A percentile compares a stretch with the other conserved stretches of the same genome.
phyloP scores from a whole-genome alignment of 1,140 invertebrate genomes.

The Papilio aristodemus region DNA sequence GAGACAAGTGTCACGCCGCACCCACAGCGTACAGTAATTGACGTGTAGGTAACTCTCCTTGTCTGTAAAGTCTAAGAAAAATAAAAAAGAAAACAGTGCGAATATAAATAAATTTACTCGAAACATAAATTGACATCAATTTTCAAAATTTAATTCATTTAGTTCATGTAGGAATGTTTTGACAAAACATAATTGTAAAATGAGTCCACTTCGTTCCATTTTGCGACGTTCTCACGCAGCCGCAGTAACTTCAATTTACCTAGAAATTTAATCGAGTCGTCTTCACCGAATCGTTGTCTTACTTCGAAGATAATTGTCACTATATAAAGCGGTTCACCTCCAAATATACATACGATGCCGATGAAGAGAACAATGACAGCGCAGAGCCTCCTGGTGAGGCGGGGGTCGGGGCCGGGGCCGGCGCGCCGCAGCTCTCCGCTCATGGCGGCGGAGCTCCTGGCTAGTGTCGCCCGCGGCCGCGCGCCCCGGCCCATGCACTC shows the following conservation, averaged over 20 bases:
- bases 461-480: neutral
- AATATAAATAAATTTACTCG: too few relatives aligned
- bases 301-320: constrained; percentile 33
- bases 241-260: neutral
- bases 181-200: too few relatives aligned
- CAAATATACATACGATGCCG: constrained; percentile 66
- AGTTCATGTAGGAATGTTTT: too few relatives aligned
- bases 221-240: too few relatives aligned
- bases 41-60: too few relatives aligned
- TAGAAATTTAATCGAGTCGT: neutral
- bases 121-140: too few relatives aligned
- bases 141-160: too few relatives aligned
- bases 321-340: constrained; percentile 58
- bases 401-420: constrained; percentile 56
- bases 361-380: constrained; percentile 64
- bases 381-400: constrained; percentile 66
- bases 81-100: too few relatives aligned
- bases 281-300: neutral
- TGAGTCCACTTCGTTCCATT: too few relatives aligned
- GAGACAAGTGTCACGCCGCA: too few relatives aligned
- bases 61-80: too few relatives aligned
- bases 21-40: too few relatives aligned
- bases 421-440: constrained; percentile 52
- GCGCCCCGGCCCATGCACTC: constrained; percentile 18
- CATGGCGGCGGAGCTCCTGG: constrained; percentile 37